Percentiles rank a stretch among this genome's conserved stretches.
phyloP scores from a whole-genome alignment of 2,888 invertebrate species.

The Drosophila barbarae region DNA sequence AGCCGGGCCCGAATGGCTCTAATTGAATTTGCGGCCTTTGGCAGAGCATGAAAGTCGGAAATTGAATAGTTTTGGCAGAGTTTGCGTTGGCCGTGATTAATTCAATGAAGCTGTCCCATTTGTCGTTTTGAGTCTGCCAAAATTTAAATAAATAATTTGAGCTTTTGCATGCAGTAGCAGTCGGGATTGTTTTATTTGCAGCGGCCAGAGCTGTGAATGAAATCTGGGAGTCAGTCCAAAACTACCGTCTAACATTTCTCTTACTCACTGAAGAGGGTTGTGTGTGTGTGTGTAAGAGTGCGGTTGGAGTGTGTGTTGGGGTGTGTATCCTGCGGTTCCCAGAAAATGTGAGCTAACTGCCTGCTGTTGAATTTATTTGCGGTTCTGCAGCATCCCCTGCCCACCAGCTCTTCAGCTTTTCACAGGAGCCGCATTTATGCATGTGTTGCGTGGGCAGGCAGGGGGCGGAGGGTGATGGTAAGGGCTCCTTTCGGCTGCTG shows the following conservation, averaged over 20 bases:
- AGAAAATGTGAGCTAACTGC: slow-evolving; percentile 50
- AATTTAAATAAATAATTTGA: slow-evolving; percentile 35
- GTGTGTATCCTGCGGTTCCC: slow-evolving; percentile 30
- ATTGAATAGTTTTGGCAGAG: slow-evolving; percentile 13
- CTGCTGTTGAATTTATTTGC: slow-evolving; percentile 67
- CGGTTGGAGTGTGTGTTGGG: slow-evolving; percentile 10
- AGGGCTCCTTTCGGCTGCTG: slow-evolving; percentile 32
- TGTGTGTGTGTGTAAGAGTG: slow-evolving; percentile 7
- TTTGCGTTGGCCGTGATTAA: slow-evolving; percentile 24
- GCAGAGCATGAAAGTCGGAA: slow-evolving; percentile 1
- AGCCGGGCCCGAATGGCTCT: slow-evolving; percentile 1
- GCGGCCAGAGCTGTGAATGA: slow-evolving; percentile 24
- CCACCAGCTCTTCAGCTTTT: slow-evolving; percentile 11
- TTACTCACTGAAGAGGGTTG: slow-evolving; percentile 5
- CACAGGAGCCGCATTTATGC: slow-evolving; percentile 31
- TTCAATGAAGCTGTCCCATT: slow-evolving; percentile 8
- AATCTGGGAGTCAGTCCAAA: slow-evolving; percentile 13
- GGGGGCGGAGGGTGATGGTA: background rate
- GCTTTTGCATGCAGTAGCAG: slow-evolving; percentile 9
- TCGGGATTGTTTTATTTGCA: slow-evolving; percentile 14
- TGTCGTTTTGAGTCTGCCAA: slow-evolving; percentile 17
- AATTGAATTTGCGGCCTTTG: slow-evolving; percentile 27
- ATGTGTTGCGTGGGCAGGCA: slow-evolving; percentile 9
- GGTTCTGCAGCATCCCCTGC: slow-evolving; percentile 41
- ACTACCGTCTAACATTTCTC: slow-evolving; percentile 25